These are phyloP conservation scores for Eclectus roratus DNA, from an alignment of 2,113 vertebrate genomes.

Conservation along the genomic window DNA sequence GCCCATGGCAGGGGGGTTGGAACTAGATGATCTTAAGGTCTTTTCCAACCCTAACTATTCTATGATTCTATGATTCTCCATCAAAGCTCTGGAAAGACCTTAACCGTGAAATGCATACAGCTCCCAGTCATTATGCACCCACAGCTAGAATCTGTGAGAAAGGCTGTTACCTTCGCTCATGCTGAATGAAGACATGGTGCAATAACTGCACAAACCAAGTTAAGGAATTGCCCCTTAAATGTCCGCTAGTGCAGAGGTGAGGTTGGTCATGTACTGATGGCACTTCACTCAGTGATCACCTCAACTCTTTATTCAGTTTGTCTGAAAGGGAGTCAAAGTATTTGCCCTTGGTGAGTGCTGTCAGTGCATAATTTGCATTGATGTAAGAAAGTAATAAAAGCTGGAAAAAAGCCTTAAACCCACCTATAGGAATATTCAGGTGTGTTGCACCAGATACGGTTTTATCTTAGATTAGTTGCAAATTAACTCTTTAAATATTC, in stretches of 20 bases:
- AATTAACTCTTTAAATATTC: background rate
- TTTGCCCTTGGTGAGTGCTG: background rate
- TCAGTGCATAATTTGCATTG: background rate
- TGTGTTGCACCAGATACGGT: background rate
- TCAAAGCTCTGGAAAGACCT: background rate
- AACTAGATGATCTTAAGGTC: too few species aligned
- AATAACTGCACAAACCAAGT: background rate
- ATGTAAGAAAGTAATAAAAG: background rate
- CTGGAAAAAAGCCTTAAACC: background rate
- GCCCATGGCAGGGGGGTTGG: too few species aligned
- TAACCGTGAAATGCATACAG: background rate
- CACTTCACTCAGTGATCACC: background rate
- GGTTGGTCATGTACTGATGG: background rate
- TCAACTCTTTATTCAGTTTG: background rate
- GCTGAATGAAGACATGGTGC: background rate
- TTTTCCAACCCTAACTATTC: too few species aligned
- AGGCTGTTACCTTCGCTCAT: background rate
- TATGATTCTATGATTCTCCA: background rate
- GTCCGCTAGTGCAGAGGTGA: background rate
- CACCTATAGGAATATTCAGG: background rate
- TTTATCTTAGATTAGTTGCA: background rate
- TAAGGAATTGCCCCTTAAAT: background rate
- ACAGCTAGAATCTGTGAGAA: background rate
- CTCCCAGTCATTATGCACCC: fast-evolving
- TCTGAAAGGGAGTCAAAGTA: background rate